phyloP scores from a whole-genome alignment of 2,797 vertebrate species.

The Myotis myotis region DNA sequence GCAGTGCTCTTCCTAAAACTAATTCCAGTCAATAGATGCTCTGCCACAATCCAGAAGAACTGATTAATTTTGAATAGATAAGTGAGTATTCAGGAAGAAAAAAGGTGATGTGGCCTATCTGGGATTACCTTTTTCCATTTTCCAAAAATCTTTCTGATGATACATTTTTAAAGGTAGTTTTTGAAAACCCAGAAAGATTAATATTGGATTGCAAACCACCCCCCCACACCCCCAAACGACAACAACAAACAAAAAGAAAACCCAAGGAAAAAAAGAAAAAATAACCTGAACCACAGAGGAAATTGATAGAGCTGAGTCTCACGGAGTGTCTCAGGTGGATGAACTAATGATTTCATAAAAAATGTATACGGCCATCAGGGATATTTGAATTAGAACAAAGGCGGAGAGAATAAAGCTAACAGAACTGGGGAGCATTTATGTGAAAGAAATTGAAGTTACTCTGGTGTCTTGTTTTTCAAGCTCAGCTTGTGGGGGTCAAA shows the following conservation, averaged over 20 bases:
- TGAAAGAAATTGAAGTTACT: not conserved
- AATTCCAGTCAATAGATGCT: not conserved
- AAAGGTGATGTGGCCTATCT: not conserved
- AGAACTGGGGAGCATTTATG: not conserved
- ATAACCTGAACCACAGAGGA: not conserved
- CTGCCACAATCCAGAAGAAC: slow-evolving; percentile 14
- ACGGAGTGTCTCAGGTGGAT: slow-evolving; percentile 39
- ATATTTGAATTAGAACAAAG: slow-evolving; percentile 49
- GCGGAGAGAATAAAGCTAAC: slow-evolving; percentile 43
- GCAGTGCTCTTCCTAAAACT: slow-evolving; percentile 49
- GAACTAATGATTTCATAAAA: slow-evolving; percentile 65
- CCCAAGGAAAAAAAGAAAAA: not conserved
- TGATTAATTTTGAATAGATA: slow-evolving; percentile 55
- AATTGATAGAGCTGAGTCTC: slow-evolving; percentile 36
- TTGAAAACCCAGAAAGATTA: slow-evolving; percentile 41
- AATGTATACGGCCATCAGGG: slow-evolving; percentile 50
- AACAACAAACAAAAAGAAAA: not conserved
- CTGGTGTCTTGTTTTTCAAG: not conserved
- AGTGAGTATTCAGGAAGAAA: not conserved
- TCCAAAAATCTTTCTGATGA: slow-evolving; percentile 18
- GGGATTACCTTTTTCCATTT: slow-evolving; percentile 21
- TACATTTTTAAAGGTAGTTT: not conserved
- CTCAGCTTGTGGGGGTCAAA: slow-evolving; percentile 53
- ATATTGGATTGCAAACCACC: not conserved
- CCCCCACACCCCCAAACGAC: not conserved